Conservation (phyloP, 1,140 invertebrate species). For the Phymastichus coffea region DNA sequence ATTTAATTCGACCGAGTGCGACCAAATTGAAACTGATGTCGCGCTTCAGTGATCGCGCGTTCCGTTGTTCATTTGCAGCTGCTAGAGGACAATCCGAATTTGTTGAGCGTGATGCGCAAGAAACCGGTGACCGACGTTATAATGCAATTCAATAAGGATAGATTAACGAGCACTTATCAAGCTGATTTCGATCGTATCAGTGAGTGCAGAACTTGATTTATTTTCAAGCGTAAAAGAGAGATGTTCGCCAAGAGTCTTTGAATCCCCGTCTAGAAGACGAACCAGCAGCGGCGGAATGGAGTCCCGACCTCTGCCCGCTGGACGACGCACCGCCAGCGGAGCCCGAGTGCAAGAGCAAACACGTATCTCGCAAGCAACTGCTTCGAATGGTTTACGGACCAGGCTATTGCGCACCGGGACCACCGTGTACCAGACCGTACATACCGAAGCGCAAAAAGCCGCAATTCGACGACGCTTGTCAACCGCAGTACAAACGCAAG, state of each 20-base stretch:
- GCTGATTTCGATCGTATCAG: neutral
- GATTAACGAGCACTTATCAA: conserved; percentile 14
- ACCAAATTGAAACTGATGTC: neutral
- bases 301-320: neutral
- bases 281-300: too few species aligned
- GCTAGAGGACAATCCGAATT: conserved; percentile 7
- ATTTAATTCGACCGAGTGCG: neutral
- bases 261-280: too few species aligned
- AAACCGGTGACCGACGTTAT: neutral
- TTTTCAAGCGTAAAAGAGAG: neutral
- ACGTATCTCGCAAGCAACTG: too few species aligned
- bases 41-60: too few species aligned
- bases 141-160: conserved; percentile 13
- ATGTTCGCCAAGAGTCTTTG: neutral
- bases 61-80: conserved; percentile 15
- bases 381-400: too few species aligned
- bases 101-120: conserved; percentile 1
- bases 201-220: neutral
- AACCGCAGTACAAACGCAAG: neutral
- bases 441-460: neutral
- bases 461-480: neutral
- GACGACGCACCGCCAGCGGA: neutral
- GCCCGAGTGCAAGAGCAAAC: neutral
- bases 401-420: too few species aligned
- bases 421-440: too few species aligned